A percentile compares a stretch with the other conserved stretches of the same genome.
Evolutionary conservation across 2,888 invertebrate genomes (phyloP).

Genomic region (Philaethria dido): DNA sequence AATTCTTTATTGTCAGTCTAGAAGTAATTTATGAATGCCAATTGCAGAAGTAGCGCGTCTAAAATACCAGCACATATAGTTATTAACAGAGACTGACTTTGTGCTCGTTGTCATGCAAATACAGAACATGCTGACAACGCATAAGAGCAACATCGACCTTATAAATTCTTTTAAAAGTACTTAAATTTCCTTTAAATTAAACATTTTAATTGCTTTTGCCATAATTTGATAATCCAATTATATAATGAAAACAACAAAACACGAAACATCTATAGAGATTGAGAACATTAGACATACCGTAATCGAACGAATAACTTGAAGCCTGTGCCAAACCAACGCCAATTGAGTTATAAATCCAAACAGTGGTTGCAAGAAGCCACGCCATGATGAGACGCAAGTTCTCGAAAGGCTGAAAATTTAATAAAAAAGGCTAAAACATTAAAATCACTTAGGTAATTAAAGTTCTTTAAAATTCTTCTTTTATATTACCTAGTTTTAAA

Average conservation of each 20-base stretch:
- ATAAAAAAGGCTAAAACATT: too few species aligned
- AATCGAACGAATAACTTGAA: constrained; percentile 73
- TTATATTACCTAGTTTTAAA: too few species aligned
- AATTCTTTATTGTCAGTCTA: constrained; percentile 6
- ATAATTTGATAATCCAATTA: constrained; percentile 8
- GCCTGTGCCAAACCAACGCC: constrained; percentile 76
- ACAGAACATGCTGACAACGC: constrained; percentile 76
- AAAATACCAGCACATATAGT: constrained; percentile 30
- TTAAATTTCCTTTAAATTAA: constrained; percentile 31
- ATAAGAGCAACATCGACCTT: constrained; percentile 59
- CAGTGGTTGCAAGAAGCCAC: constrained; percentile 83
- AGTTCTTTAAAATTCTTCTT: too few species aligned
- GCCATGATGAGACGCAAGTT: constrained; percentile 82
- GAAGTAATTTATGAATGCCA: constrained; percentile 1
- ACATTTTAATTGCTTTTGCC: constrained; percentile 13
- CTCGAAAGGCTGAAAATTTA: constrained; percentile 49
- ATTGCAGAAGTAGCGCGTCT: constrained; percentile 31
- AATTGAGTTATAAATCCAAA: constrained; percentile 84
- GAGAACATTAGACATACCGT: constrained; percentile 63
- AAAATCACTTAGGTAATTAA: too few species aligned
- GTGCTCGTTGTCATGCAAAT: constrained; percentile 72
- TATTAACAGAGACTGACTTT: constrained; percentile 36
- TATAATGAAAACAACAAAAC: constrained; percentile 11
- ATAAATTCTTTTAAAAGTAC: constrained; percentile 43
- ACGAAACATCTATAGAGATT: constrained; percentile 16